Evolutionary conservation across 2,113 vertebrate species (phyloP).

Genomic region (Rhynchomys soricoides): DNA sequence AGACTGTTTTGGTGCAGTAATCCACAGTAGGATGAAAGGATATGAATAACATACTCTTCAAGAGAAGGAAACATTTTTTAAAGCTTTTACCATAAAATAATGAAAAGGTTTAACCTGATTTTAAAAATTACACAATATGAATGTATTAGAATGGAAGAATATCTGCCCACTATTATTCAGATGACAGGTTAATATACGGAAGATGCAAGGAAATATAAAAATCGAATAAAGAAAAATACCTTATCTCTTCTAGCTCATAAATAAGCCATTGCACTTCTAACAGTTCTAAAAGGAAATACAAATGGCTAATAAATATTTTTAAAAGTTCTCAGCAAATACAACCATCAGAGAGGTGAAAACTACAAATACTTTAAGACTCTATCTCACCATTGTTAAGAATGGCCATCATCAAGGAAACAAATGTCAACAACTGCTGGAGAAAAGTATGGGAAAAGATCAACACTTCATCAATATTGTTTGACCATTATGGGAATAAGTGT

Average conservation of each 20-base stretch:
- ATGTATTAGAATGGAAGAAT: neutral
- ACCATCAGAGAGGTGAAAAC: neutral
- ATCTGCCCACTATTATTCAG: neutral
- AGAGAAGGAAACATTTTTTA: neutral
- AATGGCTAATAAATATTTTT: neutral
- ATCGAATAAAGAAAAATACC: neutral
- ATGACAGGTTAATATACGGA: no score
- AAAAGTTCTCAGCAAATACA: neutral
- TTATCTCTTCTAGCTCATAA: neutral
- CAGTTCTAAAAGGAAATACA: neutral
- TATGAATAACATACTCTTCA: neutral
- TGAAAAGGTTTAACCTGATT: neutral
- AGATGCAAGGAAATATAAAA: neutral
- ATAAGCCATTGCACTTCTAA: neutral
- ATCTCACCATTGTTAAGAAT: neutral
- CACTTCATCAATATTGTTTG: neutral
- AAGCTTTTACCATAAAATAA: neutral
- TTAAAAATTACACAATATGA: neutral
- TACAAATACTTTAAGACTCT: neutral
- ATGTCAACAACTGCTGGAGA: neutral
- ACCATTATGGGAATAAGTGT: neutral
- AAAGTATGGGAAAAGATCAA: neutral
- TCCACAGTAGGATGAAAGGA: neutral
- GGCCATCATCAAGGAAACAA: neutral
- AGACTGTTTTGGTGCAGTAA: neutral